Evolutionary conservation across 2,888 invertebrate species (phyloP), one percentile per base, ranked within the genome.

Genomic region (Eurytoma californica): DNA sequence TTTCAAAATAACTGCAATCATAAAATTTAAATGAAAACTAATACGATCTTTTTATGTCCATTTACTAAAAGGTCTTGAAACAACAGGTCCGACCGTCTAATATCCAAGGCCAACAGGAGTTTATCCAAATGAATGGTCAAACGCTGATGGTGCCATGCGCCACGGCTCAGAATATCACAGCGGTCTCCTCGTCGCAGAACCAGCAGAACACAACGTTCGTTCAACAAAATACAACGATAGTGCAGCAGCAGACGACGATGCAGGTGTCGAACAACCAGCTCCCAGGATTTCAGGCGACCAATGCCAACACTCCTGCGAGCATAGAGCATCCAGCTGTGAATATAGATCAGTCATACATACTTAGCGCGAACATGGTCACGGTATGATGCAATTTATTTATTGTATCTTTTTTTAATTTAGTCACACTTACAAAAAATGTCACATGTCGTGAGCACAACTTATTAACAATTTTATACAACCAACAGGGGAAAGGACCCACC

Each of bases 141-240:
- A 93, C 94, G 0, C 86, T 95, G 78, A 94, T 95, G 93, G 94
- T 95, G 14, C 95, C 95, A 2, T 91, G 94, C 70, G 93, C 93
- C 0, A 89, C 91, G 0, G 85, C 90, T 1, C 91, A 90, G 65
- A 94, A 93, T 85, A 93, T 92, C 0, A 67, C 80, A 14, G 76
- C 82, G 14, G 92, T 93, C 0, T 91, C 92, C 0, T 90, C 92
- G 2, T 91, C 92, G 0, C 91, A 92, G 16, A 93, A 92, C 86
- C 92, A 94, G 79, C 93, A 92, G 75, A 90, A 93, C 84, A 94
- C 94, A 0, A 96, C 96, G 0, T 96, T 94, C 85, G 95, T 96
- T 2, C 96, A 96, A 84, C 96, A 96, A 84, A 96, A 96, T 87
- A 95, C 96, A 0, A 96, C 96, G 0, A 96, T 96, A 85, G 95